Evolutionary conservation across 1,140 invertebrate genomes (phyloP).

Genomic region (Hyles euphorbiae): DNA sequence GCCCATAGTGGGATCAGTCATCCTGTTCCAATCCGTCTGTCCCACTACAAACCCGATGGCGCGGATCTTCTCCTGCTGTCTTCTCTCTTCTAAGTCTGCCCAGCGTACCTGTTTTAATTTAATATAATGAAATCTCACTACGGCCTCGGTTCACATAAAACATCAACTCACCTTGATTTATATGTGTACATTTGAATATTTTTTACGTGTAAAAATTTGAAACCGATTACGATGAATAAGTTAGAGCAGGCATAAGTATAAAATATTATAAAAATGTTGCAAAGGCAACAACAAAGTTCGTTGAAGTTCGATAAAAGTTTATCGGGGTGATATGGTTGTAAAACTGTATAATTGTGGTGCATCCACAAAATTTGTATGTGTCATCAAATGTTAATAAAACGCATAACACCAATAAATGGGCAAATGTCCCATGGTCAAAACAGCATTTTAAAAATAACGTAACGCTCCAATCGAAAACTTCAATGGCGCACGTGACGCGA

Average conservation of each 20-base stretch:
- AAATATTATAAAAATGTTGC: not conserved
- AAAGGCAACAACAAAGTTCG: not conserved
- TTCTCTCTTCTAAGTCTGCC: slow-evolving; percentile 97
- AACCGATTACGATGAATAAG: too few relatives aligned
- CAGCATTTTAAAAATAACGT: not conserved
- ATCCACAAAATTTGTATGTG: too few relatives aligned
- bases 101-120: slow-evolving; percentile 88
- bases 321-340: slow-evolving; percentile 21
- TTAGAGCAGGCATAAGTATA: too few relatives aligned
- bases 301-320: slow-evolving; percentile 1
- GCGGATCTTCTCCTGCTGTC: slow-evolving; percentile 91
- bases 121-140: slow-evolving; percentile 50
- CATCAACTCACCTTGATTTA: slow-evolving; percentile 37
- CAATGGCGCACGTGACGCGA: too few relatives aligned
- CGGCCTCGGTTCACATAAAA: slow-evolving; percentile 1
- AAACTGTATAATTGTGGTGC: slow-evolving; percentile 14
- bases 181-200: too few relatives aligned
- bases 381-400: too few relatives aligned
- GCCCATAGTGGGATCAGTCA: slow-evolving; percentile 94
- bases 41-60: slow-evolving; percentile 97
- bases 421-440: not conserved
- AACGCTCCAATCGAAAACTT: too few relatives aligned
- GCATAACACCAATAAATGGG: too few relatives aligned
- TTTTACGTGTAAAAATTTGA: not conserved
- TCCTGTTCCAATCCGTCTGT: slow-evolving; percentile 94